phyloP scores from a whole-genome alignment of 2,113 vertebrate genomes.

The Chloroceryle aenea region DNA sequence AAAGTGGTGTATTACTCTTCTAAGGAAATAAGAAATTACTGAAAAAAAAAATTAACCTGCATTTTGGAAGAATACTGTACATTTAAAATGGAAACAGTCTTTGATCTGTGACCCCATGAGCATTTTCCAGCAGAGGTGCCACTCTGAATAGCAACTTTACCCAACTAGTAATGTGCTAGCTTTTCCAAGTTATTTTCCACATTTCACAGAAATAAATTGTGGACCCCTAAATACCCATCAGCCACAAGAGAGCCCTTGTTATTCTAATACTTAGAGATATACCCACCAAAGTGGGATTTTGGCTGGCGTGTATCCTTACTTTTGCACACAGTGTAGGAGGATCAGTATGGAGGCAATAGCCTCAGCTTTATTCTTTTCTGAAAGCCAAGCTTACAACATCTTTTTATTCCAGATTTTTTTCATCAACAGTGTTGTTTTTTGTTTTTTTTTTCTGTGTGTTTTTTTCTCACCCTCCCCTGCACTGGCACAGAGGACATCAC shows the following conservation, averaged over 20 bases:
- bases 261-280: not conserved
- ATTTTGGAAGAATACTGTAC: not conserved
- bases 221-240: not conserved
- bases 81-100: not conserved
- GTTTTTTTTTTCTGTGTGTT: not conserved
- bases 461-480: not conserved
- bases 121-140: not conserved
- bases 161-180: not conserved
- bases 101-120: not conserved
- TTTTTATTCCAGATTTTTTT: not conserved
- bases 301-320: not conserved
- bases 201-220: not conserved
- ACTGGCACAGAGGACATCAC: not conserved
- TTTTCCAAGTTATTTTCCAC: not conserved
- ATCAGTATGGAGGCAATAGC: not conserved
- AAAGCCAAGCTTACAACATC: not conserved
- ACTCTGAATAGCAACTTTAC: not conserved
- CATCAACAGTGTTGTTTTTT: not conserved
- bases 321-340: not conserved
- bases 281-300: not conserved
- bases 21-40: not conserved
- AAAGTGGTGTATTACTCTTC: not conserved
- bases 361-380: not conserved
- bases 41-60: not conserved
- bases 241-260: not conserved